Evolutionary conservation across 2,113 vertebrate genomes (phyloP).

Genomic region (Tinamus guttatus): DNA sequence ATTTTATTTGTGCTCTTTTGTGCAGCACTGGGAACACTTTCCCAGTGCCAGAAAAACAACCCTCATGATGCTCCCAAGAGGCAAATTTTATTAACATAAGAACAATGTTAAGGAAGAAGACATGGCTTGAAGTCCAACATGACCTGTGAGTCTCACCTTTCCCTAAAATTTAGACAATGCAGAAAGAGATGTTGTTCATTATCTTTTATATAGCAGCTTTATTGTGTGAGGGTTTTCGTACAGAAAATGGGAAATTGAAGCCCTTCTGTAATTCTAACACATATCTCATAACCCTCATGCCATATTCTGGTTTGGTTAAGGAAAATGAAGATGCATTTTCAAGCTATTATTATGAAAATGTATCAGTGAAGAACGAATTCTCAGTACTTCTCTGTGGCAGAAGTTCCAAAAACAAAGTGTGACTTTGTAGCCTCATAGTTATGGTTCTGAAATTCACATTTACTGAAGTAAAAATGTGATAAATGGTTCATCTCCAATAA

Average conservation of each 20-base stretch:
- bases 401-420: background rate
- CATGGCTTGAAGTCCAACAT: background rate
- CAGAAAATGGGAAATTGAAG: background rate
- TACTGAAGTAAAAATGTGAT: background rate
- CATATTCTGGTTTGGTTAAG: background rate
- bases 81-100: background rate
- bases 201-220: background rate
- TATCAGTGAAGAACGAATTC: background rate
- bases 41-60: background rate
- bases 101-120: background rate
- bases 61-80: background rate
- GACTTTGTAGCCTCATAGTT: background rate
- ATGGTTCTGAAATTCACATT: background rate
- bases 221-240: background rate
- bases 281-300: background rate
- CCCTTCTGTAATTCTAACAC: background rate
- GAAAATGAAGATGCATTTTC: background rate
- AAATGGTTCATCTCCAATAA: background rate
- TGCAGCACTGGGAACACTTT: background rate
- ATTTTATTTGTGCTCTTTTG: background rate
- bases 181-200: background rate
- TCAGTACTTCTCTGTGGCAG: background rate
- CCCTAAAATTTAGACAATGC: background rate
- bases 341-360: background rate
- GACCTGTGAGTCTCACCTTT: background rate